Base-by-base conservation (phyloP, 2,797 vertebrate genomes). In the Neomorphus geoffroyi region DNA sequence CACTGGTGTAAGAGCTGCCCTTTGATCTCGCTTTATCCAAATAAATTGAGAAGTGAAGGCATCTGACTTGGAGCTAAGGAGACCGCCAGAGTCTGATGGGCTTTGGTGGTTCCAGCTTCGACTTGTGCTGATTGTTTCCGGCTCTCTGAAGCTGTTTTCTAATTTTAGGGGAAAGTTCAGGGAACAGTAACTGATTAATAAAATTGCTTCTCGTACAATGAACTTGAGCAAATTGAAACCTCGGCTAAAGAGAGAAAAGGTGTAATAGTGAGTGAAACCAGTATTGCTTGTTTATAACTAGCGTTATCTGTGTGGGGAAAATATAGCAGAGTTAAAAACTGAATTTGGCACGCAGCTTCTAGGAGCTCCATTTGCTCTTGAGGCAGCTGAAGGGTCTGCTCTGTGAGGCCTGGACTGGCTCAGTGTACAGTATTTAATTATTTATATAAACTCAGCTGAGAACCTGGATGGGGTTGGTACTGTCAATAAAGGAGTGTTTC, bases 151-250 rank as follows among this genome's bases (percentile, higher is more conserved):
- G 69, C 32, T 86, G 75, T 1, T 87, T 92, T 95, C 89, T 51
- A 91, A 61, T 96, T 86, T 91, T 91, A 21, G 93, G 91, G 77
- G 91, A 92, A 96, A 95, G 70, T 95, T 96, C 94, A 92, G 82
- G 70, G 87, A 84, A 50, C 4, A 0, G 94, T 94, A 93, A 93
- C 90, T 90, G 89, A 93, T 94, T 75, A 93, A 93, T 93, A 91
- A 94, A 90, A 64, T 86, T 62, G 30, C 77, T 90, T 93, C 67
- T 88, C 0, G 0, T 91, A 45, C 66, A 23, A 33, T 90, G 91
- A 90, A 86, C 92, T 89, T 3, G 0, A 61, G 79, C 91, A 93
- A 90, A 95, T 17, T 91, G 77, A 88, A 91, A 79, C 91, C 54
- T 66, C 65, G 72, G 62, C 70, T 78, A 28, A 88, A 90, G 81